Evolutionary conservation across 2,113 vertebrate genomes (phyloP), one percentile per base, ranked within the genome.

Genomic region (Carassius auratus): DNA sequence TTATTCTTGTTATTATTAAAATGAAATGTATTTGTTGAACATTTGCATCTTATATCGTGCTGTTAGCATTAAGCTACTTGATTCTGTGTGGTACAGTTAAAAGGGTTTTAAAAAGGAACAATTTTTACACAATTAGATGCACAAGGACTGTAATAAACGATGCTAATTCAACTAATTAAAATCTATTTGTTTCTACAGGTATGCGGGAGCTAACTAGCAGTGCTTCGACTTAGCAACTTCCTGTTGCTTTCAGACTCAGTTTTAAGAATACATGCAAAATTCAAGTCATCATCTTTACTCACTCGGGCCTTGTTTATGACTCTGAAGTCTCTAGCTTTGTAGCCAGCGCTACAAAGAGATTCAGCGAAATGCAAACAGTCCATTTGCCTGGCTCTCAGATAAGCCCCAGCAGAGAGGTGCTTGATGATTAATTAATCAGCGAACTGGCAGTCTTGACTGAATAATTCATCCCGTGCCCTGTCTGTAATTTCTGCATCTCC

Each of bases 361-460:
- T 74, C 83, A 78, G 83, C 74, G 21, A 74, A 88, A 86, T 71
- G 87, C 87, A 88, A 88, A 88, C 87, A 88, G 87, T 88, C 86
- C 85, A 85, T 89, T 89, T 85, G 88, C 85, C 84, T 84, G 83
- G 78, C 81, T 81, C 84, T 84, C 88, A 57, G 83, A 85, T 89
- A 84, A 81, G 81, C 88, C 86, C 86, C 86, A 80, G 86, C 81
- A 76, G 86, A 89, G 88, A 89, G 80, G 88, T 87, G 88, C 80
- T 84, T 86, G 84, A 87, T 87, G 84, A 90, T 88, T 88, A 90
- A 88, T 88, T 88, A 90, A 88, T 90, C 86, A 89, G 83, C 17
- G 42, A 87, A 80, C 86, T 86, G 86, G 86, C 87, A 85, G 85
- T 85, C 89, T 89, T 83, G 85, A 88, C 89, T 88, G 85, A 88